Evolutionary conservation across 2,888 invertebrate species (phyloP).

Genomic region (Drosophila mayaguana): DNA sequence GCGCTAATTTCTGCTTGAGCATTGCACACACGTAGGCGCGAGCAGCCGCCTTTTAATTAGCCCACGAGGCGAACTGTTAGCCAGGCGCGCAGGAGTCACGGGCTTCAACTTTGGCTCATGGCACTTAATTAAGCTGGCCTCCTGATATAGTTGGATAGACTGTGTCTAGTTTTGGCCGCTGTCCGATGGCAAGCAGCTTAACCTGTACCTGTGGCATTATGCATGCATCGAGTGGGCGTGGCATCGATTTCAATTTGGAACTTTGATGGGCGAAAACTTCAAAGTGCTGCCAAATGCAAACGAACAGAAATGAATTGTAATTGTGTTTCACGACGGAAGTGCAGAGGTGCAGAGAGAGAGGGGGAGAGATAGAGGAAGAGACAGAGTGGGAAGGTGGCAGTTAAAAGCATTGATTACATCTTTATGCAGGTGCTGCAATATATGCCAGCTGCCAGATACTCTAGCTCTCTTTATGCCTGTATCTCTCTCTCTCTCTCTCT

Average conservation of each 20-base stretch:
- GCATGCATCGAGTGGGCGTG: conserved; percentile 26
- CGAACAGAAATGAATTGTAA: conserved; percentile 30
- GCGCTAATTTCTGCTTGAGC: conserved; percentile 60
- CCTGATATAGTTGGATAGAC: neutral
- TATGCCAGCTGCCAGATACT: conserved; percentile 4
- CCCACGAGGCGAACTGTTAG: conserved; percentile 4
- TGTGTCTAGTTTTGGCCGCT: neutral
- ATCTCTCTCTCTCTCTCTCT: neutral
- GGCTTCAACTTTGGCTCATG: conserved; percentile 11
- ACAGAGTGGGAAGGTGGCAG: neutral
- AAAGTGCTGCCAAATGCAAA: conserved; percentile 26
- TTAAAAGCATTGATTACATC: conserved; percentile 21
- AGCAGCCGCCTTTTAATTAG: conserved; percentile 73
- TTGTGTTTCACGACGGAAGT: conserved; percentile 17
- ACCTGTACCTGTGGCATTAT: conserved; percentile 10
- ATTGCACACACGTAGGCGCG: conserved; percentile 65
- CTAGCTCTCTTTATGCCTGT: neutral
- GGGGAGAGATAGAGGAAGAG: neutral
- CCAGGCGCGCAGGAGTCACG: neutral
- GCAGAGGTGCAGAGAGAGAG: neutral
- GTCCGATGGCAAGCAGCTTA: too few relatives aligned
- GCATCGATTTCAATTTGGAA: conserved; percentile 38
- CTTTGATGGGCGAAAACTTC: conserved; percentile 12
- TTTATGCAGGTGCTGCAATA: conserved; percentile 6
- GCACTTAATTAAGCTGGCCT: conserved; percentile 58